A percentile compares a stretch with the other conserved stretches of the same genome.
phyloP scores from a whole-genome alignment of 2,797 vertebrate species.

The Sphenopsis melanotis region DNA sequence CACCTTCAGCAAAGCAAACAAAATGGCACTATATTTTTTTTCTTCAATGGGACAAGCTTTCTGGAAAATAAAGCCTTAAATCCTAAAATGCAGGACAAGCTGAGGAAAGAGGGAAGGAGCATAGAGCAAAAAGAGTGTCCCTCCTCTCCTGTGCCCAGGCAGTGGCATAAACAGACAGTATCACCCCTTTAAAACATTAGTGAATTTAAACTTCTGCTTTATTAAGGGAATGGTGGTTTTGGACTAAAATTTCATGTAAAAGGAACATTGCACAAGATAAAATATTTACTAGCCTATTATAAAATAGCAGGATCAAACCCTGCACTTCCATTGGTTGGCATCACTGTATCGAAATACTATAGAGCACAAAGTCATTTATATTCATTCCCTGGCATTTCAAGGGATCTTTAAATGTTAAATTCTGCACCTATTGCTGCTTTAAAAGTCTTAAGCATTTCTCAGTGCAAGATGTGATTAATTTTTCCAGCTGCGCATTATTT shows the following conservation, averaged over 20 bases:
- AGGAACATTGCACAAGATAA: not conserved
- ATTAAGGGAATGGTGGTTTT: not conserved
- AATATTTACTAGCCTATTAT: slow-evolving; percentile 56
- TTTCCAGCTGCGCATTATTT: slow-evolving; percentile 22
- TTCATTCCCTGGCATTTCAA: slow-evolving; percentile 59
- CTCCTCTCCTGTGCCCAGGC: not conserved
- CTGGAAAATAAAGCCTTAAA: slow-evolving; percentile 21
- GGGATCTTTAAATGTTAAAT: slow-evolving; percentile 48
- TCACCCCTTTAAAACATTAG: not conserved
- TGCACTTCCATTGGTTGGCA: slow-evolving; percentile 15
- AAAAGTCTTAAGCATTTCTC: slow-evolving; percentile 37
- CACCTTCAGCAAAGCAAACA: slow-evolving; percentile 72
- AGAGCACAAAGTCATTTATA: slow-evolving; percentile 3
- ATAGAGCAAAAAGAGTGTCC: not conserved
- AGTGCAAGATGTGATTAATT: slow-evolving; percentile 37
- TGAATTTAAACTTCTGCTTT: not conserved
- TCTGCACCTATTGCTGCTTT: slow-evolving; percentile 41
- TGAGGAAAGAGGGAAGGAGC: not conserved
- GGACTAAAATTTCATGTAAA: not conserved
- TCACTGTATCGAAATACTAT: not conserved
- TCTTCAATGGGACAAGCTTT: not conserved
- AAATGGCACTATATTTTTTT: slow-evolving; percentile 28
- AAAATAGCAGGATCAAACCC: not conserved
- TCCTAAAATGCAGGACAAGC: not conserved
- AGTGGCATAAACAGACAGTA: not conserved